These are phyloP conservation scores for Limosa lapponica DNA, from an alignment of 2,797 vertebrate species.

Conservation along the genomic window DNA sequence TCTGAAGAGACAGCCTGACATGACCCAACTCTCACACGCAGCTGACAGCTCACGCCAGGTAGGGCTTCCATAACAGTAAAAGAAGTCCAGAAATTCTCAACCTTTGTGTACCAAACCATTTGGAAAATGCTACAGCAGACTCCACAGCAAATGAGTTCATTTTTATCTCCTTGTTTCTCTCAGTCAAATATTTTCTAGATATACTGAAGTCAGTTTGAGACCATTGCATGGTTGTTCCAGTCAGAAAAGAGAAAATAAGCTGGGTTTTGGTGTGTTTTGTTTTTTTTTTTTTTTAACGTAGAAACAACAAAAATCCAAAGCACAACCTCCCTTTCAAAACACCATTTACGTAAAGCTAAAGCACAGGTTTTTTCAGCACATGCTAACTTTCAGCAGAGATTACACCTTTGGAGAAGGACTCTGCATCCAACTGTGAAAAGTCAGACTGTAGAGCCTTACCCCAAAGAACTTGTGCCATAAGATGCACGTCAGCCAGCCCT, in stretches of 20 bases:
- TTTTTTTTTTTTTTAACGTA: neutral
- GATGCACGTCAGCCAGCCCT: neutral
- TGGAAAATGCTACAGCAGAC: neutral
- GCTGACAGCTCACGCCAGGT: neutral
- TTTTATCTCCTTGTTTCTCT: neutral
- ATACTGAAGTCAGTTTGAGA: neutral
- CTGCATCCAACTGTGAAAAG: neutral
- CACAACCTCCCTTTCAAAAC: neutral
- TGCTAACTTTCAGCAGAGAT: neutral
- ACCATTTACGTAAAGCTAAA: neutral
- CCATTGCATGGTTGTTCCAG: neutral
- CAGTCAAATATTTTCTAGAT: neutral
- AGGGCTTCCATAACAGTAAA: neutral
- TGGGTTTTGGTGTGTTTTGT: neutral
- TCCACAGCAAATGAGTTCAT: neutral
- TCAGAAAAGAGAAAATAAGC: neutral
- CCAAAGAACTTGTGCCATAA: neutral
- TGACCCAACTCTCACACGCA: neutral
- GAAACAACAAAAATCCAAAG: neutral
- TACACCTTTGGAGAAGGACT: neutral
- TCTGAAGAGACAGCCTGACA: neutral
- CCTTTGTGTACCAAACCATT: neutral
- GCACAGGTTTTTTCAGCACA: neutral
- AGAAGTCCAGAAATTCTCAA: neutral
- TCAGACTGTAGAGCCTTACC: neutral